Evolutionary conservation across 2,888 invertebrate genomes (phyloP).

Genomic region (Nephrotoma appendiculata): DNA sequence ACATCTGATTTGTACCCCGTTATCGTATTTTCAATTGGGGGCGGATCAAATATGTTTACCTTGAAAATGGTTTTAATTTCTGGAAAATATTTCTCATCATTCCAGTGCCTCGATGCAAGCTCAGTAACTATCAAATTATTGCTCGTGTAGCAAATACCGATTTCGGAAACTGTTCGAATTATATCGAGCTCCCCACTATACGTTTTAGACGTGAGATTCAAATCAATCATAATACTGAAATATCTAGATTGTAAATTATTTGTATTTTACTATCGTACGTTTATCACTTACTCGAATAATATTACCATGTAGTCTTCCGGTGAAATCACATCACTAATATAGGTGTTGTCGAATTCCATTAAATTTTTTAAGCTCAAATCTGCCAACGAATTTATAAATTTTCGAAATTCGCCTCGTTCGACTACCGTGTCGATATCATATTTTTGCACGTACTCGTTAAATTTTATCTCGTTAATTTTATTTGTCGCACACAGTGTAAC

Average conservation of each 20-base stretch:
- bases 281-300: not conserved
- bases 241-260: not conserved
- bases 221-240: not conserved
- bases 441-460: not conserved
- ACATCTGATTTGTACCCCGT: not conserved
- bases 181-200: not conserved
- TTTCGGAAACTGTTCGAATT: not conserved
- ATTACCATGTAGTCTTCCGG: not conserved
- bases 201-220: not conserved
- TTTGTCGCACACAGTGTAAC: not conserved
- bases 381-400: not conserved
- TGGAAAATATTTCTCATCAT: not conserved
- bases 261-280: not conserved
- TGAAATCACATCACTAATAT: not conserved
- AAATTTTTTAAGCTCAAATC: not conserved
- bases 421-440: not conserved
- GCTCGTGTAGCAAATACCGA: not conserved
- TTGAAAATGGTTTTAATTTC: not conserved
- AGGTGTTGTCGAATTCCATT: not conserved
- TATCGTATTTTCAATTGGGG: not conserved
- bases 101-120: not conserved
- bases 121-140: not conserved
- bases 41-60: not conserved
- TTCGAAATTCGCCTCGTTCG: not conserved
- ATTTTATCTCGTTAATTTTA: not conserved